Evolutionary conservation across 2,888 invertebrate genomes (phyloP), one percentile per base, ranked within the genome.

Genomic region (Apamea anceps): DNA sequence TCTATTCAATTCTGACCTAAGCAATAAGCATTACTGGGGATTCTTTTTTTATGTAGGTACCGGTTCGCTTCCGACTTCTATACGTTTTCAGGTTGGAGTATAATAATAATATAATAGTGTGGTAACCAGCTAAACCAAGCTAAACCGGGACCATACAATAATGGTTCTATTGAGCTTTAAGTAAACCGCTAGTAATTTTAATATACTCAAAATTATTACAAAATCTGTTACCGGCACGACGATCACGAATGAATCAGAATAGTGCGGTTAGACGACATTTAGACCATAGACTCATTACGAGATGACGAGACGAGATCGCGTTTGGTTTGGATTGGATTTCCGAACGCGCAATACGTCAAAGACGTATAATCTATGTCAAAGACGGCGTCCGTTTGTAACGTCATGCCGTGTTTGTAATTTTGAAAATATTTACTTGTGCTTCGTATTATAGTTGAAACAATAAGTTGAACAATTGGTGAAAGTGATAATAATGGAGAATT

Each of bases 401-500:
- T 91, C 88, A 91, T 82, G 85, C 81, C 86, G 85, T 88, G 81
- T 87, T 87, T 90, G 84, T 80, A 86, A 88, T 88, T 91, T 91
- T 90, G 79, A 90, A 90, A 89, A 88, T 89, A 88, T 89, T 89
- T 86, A 87, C 81, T 80, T 87, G 80, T 81, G 81, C 63, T 85
- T 85, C 48, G 0, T 73, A 60, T 0, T 28, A 71, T 13, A 77
- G 25, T 75, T 67, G 5, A 81, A 77, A 60, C n/a, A 62, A 78
- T 72, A 63, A 13, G 48, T 79, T 72, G 66, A 18, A 13, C 72
- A 66, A 75, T 66, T 77, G 62, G 67, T 81, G 63, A 75, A 78
- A 76, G 80, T 75, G 75, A 28, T 51, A 15, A 87, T 76, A 84
- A 96, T 96, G 96, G 95, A 96, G 81, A 94, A 91, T 89, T 94